phyloP scores from a whole-genome alignment of 1,140 invertebrate species.

The Bombus superbus region DNA sequence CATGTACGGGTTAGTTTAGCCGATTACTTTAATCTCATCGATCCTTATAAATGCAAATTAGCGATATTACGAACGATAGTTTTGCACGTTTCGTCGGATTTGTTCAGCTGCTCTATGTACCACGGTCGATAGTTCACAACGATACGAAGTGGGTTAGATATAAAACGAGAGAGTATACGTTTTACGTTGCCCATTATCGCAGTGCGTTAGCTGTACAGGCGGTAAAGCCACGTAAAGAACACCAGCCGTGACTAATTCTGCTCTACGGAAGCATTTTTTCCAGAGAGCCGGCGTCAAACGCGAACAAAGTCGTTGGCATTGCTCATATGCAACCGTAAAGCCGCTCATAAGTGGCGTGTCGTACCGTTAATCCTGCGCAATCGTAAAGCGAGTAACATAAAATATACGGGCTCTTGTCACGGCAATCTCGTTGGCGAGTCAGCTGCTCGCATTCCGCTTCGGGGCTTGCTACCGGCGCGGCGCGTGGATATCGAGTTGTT shows the following conservation, averaged over 20 bases:
- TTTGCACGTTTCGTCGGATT: too few species aligned
- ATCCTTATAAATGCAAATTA: too few species aligned
- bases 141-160: too few species aligned
- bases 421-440: constrained; percentile 4
- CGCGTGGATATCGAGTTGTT: constrained; percentile 57
- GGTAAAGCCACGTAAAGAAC: neutral
- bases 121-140: too few species aligned
- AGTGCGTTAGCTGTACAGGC: neutral
- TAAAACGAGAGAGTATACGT: too few species aligned
- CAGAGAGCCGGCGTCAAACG: neutral
- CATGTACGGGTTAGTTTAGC: too few species aligned
- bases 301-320: constrained; percentile 11
- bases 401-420: constrained; percentile 49
- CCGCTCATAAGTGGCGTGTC: constrained; percentile 39
- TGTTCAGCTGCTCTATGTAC: too few species aligned
- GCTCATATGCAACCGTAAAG: constrained; percentile 47
- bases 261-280: neutral
- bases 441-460: constrained; percentile 6
- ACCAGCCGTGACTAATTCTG: neutral
- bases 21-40: too few species aligned
- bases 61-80: too few species aligned
- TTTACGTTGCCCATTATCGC: too few species aligned
- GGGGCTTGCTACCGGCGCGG: neutral
- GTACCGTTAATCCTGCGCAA: constrained; percentile 56
- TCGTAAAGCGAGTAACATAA: constrained; percentile 58